Base-by-base conservation (phyloP, 2,113 vertebrate genomes). In the Catharus bicknelli region DNA sequence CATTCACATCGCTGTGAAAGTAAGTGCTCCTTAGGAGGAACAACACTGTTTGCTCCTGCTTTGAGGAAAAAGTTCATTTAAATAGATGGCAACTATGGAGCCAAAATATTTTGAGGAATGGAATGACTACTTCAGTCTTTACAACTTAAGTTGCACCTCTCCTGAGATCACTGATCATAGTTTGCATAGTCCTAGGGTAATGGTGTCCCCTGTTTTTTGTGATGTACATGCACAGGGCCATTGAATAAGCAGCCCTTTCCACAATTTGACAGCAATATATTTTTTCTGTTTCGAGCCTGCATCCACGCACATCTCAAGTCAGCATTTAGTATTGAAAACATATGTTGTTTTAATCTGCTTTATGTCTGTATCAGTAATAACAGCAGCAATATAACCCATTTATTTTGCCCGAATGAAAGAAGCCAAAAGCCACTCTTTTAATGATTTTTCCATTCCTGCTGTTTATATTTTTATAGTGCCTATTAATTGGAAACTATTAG, bases 331-430 rank as follows among this genome's bases (percentile, higher is more conserved):
- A 88, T 76, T 88, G 83, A 94, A 93, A 96, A 92, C 86, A 79
- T 88, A 93, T 90, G 91, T 95, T 81, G 63, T 95, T 95, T 95
- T 96, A 90, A 93, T 96, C 92, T 95, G 93, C 63, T 86, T 96
- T 90, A 92, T 88, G 80, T 96, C 95, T 51, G 69, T 92, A 96
- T 95, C 55, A 26, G 78, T 91, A 95, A 76, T 89, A 96, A 82
- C 69, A 80, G 86, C 58, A 90, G 87, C 80, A 95, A 86, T 90
- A 88, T 95, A 90, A 85, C 73, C 43, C 77, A 59, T 93, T 96
- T 64, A 45, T 95, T 96, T 86, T 32, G 40, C 51, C 62, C 20
- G 1, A 90, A 92, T 91, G 83, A 92, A 94, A 90, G 61, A 89
- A 66, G 32, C 77, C 94, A 95, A 90, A 78, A 73, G 82, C 50